Evolutionary conservation across 2,888 invertebrate genomes (phyloP).

Genomic region (Hypolimnas misippus): DNA sequence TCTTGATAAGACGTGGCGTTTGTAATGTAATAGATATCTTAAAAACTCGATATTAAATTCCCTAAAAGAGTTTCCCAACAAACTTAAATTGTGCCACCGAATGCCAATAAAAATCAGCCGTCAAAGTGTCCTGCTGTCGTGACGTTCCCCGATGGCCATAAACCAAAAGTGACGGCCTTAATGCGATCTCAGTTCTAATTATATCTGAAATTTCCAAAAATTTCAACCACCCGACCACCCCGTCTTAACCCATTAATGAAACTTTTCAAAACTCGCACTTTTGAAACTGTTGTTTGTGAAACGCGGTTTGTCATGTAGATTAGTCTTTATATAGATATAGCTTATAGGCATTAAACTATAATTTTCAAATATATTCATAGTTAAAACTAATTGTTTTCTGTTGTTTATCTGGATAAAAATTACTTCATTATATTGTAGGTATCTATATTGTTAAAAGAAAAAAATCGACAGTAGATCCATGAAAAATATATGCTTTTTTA

Average conservation of each 20-base stretch:
- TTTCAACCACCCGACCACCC: constrained; percentile 57
- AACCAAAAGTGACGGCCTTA: constrained; percentile 78
- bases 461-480: too few species aligned
- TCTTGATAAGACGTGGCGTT: background rate
- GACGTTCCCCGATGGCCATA: constrained; percentile 64
- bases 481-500: too few species aligned
- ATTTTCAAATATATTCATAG: background rate
- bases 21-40: constrained; percentile 6
- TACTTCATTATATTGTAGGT: too few species aligned
- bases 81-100: constrained; percentile 32
- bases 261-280: constrained; percentile 70
- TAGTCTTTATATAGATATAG: constrained; percentile 1
- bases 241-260: constrained; percentile 76
- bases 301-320: constrained; percentile 32
- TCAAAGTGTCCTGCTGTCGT: constrained; percentile 50
- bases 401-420: too few species aligned
- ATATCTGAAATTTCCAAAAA: constrained; percentile 78
- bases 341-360: background rate
- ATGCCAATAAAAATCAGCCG: constrained; percentile 54
- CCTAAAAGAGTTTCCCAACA: constrained; percentile 28
- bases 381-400: background rate
- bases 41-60: constrained; percentile 15
- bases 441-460: too few species aligned
- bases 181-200: constrained; percentile 79
- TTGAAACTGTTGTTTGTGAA: constrained; percentile 56